Conservation (phyloP, 2,888 invertebrate species). For the Hetaerina titia region DNA sequence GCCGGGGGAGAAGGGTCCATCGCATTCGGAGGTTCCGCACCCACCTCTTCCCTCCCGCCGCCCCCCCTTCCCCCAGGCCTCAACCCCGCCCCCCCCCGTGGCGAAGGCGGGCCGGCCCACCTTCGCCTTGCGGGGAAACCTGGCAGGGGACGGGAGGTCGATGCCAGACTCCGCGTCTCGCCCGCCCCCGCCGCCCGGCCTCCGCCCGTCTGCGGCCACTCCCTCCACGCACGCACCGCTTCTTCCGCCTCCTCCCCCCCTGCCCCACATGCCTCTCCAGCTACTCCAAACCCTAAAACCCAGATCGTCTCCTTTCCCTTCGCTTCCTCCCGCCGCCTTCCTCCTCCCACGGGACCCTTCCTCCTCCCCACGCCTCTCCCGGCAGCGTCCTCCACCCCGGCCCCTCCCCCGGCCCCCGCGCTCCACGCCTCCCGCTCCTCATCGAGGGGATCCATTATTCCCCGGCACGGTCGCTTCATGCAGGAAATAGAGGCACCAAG, state of each 20-base stretch:
- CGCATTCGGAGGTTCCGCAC: background rate
- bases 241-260: background rate
- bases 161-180: conserved; percentile 57
- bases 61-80: background rate
- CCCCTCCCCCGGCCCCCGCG: background rate
- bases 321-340: background rate
- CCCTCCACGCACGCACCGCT: background rate
- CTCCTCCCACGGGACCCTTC: background rate
- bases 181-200: background rate
- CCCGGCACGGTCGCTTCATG: background rate
- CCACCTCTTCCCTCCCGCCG: background rate
- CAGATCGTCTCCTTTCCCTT: background rate
- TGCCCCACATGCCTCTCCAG: background rate
- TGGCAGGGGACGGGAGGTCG: conserved; percentile 55
- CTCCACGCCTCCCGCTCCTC: background rate
- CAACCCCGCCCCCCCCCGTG: background rate
- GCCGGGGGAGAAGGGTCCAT: background rate
- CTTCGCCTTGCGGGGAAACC: background rate
- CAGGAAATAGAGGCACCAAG: background rate
- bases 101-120: background rate
- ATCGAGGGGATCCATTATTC: conserved; percentile 26
- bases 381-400: background rate
- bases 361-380: background rate
- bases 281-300: background rate
- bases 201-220: background rate